Conservation (phyloP, 2,888 invertebrate genomes). For the Tachystola acroxantha region DNA sequence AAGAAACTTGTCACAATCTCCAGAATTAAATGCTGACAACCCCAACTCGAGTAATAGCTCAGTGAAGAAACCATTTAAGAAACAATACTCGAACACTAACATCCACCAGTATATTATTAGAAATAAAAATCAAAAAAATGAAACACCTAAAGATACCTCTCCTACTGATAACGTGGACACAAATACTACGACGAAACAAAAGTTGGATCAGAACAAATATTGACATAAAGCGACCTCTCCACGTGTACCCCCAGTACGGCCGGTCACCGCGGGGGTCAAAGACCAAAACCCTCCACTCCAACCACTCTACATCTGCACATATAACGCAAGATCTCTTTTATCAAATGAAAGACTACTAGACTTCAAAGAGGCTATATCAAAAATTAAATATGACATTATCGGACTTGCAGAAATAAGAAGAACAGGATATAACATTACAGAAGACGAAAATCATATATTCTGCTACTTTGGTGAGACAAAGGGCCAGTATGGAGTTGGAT, state of each 20-base stretch:
- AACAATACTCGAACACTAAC: neutral
- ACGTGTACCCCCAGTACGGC: slow-evolving; percentile 6
- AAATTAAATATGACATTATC: neutral
- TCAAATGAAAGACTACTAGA: slow-evolving; percentile 8
- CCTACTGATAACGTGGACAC: neutral
- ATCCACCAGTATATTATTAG: neutral
- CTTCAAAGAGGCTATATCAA: neutral
- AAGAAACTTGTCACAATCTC: neutral
- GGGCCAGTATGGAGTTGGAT: slow-evolving; percentile 8
- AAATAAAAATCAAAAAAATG: neutral
- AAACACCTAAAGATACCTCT: neutral
- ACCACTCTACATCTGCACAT: slow-evolving; percentile 11
- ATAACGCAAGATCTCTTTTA: slow-evolving; percentile 10
- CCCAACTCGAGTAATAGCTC: neutral
- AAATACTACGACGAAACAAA: neutral
- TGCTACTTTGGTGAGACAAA: slow-evolving; percentile 10
- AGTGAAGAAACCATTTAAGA: neutral
- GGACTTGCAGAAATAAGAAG: neutral
- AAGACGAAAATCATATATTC: slow-evolving; percentile 7
- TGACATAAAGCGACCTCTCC: neutral
- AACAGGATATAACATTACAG: neutral
- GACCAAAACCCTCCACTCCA: slow-evolving; percentile 13
- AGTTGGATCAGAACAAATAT: neutral
- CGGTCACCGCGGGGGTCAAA: slow-evolving; percentile 7
- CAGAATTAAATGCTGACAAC: neutral